Evolutionary conservation across 1,140 invertebrate species (phyloP).

Genomic region (Zaprionus capensis): DNA sequence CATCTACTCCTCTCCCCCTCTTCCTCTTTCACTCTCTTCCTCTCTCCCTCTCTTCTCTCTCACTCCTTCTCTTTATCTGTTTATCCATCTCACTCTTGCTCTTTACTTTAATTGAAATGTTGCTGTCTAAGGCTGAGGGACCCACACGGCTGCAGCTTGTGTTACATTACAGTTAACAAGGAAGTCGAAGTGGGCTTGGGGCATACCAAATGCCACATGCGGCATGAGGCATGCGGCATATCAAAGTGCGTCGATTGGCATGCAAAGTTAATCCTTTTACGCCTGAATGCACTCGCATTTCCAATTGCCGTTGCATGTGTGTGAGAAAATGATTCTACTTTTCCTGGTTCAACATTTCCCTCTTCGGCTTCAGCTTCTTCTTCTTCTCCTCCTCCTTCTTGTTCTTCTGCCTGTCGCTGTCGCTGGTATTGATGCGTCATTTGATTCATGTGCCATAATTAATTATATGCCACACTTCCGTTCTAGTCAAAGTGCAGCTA

Average conservation of each 20-base stretch:
- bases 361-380: background rate
- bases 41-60: background rate
- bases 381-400: background rate
- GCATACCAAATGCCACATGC: slow-evolving; percentile 34
- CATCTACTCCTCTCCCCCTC: slow-evolving; percentile 1
- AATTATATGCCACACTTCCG: slow-evolving; percentile 56
- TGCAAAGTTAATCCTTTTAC: slow-evolving; percentile 74
- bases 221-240: slow-evolving; percentile 33
- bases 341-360: background rate
- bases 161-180: slow-evolving; percentile 63
- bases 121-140: slow-evolving; percentile 54
- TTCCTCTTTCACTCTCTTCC: background rate
- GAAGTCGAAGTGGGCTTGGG: slow-evolving; percentile 15
- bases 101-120: slow-evolving; percentile 76
- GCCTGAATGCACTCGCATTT: slow-evolving; percentile 51
- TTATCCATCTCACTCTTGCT: background rate
- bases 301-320: slow-evolving; percentile 55
- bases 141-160: slow-evolving; percentile 62
- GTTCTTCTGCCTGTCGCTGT: background rate
- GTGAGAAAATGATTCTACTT: slow-evolving; percentile 31
- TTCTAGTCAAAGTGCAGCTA: slow-evolving; percentile 15
- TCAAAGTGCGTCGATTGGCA: slow-evolving; percentile 32
- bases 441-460: slow-evolving; percentile 44
- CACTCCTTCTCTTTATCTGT: background rate
- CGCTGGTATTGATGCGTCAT: slow-evolving; percentile 34